Evolutionary conservation across 2,888 invertebrate genomes (phyloP).

Genomic region (Drosophila lacicola): DNA sequence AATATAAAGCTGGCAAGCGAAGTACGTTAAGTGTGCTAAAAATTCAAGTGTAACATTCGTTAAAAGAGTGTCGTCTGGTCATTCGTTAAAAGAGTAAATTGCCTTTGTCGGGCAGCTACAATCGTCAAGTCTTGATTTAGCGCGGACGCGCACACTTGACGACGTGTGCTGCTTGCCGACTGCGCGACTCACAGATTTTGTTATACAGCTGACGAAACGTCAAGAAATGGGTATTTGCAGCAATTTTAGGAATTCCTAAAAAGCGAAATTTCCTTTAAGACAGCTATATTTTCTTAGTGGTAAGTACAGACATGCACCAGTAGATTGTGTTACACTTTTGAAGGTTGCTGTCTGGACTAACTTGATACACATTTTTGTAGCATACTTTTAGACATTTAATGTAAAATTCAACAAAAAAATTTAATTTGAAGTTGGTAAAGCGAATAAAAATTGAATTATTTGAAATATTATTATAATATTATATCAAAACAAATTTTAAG

Average conservation of each 20-base stretch:
- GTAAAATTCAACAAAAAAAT: neutral
- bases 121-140: neutral
- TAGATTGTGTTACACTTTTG: too few species aligned
- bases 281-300: neutral
- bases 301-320: neutral
- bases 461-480: neutral
- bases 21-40: slow-evolving; percentile 17
- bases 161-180: neutral
- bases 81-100: slow-evolving; percentile 16
- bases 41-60: neutral
- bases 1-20: neutral
- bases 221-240: neutral
- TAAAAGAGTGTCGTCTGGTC: neutral
- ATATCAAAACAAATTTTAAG: too few species aligned
- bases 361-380: neutral
- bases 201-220: too few species aligned
- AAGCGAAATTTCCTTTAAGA: neutral
- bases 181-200: neutral
- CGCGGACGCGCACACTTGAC: neutral
- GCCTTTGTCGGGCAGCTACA: neutral
- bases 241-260: too few species aligned
- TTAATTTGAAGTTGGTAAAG: too few species aligned
- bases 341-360: neutral
- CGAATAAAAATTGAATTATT: too few species aligned
- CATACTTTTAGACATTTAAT: slow-evolving; percentile 21